phyloP scores from a whole-genome alignment of 2,797 vertebrate genomes.

The Poeciliopsis turneri region DNA sequence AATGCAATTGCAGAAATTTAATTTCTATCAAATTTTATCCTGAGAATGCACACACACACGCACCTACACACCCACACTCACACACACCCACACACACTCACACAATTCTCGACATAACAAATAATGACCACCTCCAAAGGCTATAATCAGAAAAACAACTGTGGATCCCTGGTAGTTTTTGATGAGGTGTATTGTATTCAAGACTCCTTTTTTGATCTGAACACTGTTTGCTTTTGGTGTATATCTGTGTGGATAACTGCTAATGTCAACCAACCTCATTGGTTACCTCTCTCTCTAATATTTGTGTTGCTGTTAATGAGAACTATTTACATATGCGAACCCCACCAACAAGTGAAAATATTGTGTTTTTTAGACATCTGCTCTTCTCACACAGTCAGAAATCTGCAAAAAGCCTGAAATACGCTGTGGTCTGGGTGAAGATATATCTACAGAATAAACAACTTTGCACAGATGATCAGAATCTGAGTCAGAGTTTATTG shows the following conservation, averaged over 20 bases:
- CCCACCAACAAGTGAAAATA: not conserved
- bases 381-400: not conserved
- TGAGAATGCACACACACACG: not conserved
- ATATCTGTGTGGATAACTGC: conserved; percentile 11
- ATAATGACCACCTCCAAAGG: not conserved
- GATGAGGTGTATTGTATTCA: conserved; percentile 34
- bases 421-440: not conserved
- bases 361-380: not conserved
- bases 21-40: not conserved
- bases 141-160: conserved; percentile 34
- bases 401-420: not conserved
- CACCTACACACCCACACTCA: not conserved
- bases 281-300: not conserved
- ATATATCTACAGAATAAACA: not conserved
- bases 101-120: not conserved
- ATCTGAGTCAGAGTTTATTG: not conserved
- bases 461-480: not conserved
- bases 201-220: not conserved
- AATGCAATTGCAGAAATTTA: not conserved
- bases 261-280: conserved; percentile 5
- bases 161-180: conserved; percentile 23
- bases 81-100: not conserved
- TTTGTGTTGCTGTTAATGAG: not conserved
- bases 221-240: not conserved
- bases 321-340: conserved; percentile 6